Evolutionary conservation across 2,113 vertebrate genomes (phyloP).

Genomic region (Nanorana parkeri): DNA sequence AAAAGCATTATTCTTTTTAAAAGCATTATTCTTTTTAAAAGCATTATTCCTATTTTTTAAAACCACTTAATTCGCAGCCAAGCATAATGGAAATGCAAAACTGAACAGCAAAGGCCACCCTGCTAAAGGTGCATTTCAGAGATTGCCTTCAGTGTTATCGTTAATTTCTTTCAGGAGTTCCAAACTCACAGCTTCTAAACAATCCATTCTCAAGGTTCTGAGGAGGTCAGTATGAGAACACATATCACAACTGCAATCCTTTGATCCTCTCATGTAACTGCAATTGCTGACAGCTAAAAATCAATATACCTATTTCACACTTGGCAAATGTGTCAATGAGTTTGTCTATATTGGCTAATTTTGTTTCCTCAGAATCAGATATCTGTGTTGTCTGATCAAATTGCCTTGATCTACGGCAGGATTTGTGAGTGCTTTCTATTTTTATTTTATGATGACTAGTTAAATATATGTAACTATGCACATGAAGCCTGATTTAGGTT

Average conservation of each 20-base stretch:
- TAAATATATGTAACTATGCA: background rate
- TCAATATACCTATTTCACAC: constrained; percentile 53
- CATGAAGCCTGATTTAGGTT: too few relatives aligned
- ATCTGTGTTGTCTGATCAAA: constrained; percentile 1
- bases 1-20: too few relatives aligned
- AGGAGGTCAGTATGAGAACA: constrained; percentile 38
- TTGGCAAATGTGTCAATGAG: constrained; percentile 51
- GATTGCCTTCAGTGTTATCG: background rate
- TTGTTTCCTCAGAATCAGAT: constrained; percentile 31
- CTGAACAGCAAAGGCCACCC: background rate
- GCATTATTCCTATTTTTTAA: too few relatives aligned
- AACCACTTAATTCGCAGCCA: too few relatives aligned
- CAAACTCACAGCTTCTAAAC: constrained; percentile 24
- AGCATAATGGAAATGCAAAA: background rate
- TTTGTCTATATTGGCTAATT: constrained; percentile 54
- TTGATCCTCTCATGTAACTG: constrained; percentile 40
- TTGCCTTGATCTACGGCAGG: constrained; percentile 1
- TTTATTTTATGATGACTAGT: background rate
- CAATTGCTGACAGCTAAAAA: constrained; percentile 47
- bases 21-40: too few relatives aligned
- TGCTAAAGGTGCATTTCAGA: background rate
- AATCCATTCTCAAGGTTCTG: constrained; percentile 47
- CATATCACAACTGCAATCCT: constrained; percentile 18
- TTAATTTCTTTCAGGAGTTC: background rate
- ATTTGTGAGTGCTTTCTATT: background rate